A percentile compares a stretch with the other conserved stretches of the same genome.
Conservation (phyloP, 2,888 invertebrate genomes). For the Drosophila conformis region DNA sequence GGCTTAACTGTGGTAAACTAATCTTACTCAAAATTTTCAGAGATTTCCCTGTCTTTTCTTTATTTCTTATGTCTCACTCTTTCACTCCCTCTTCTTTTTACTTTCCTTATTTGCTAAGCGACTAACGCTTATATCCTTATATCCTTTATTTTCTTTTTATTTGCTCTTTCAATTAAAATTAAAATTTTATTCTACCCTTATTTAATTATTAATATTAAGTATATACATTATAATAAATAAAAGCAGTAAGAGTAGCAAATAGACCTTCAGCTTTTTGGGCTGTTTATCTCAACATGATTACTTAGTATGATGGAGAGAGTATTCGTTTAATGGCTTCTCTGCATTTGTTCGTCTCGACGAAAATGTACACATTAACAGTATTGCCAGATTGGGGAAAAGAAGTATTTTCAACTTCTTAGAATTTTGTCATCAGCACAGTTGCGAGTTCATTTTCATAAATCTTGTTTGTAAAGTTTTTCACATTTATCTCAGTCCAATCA, state of each 20-base stretch:
- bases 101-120: neutral
- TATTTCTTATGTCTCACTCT: neutral
- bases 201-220: neutral
- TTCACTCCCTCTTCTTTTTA: neutral
- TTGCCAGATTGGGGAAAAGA: neutral
- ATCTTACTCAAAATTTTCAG: neutral
- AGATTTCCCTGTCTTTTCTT: neutral
- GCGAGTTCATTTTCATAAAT: slow-evolving; percentile 7
- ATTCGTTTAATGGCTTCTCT: neutral
- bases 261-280: neutral
- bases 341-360: neutral
- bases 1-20: neutral
- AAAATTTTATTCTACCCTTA: neutral
- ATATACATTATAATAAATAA: neutral
- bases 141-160: neutral
- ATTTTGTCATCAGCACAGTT: neutral
- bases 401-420: neutral
- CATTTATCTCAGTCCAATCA: slow-evolving; percentile 17
- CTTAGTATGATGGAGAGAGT: neutral
- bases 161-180: neutral
- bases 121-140: neutral
- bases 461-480: slow-evolving; percentile 9
- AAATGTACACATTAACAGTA: neutral
- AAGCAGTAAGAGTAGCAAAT: neutral
- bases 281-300: neutral